A percentile compares a stretch with the other conserved stretches of the same genome.
These are phyloP conservation scores for Phortica variegata DNA, from an alignment of 1,140 invertebrate species.

Conservation along the genomic window DNA sequence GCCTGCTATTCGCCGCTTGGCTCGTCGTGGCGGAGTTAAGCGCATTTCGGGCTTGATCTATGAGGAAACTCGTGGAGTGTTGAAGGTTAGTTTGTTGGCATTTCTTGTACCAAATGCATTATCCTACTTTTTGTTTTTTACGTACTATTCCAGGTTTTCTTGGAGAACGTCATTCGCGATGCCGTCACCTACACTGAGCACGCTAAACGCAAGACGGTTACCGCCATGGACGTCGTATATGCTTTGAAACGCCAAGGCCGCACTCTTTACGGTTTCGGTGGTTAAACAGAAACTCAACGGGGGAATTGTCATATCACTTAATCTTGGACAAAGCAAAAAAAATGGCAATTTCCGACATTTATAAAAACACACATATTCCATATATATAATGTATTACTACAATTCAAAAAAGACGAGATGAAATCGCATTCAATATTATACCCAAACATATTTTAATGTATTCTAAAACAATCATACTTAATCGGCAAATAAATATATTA, in stretches of 20 bases:
- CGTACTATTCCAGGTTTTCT: conserved; percentile 66
- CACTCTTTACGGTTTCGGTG: conserved; percentile 67
- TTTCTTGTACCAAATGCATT: conserved; percentile 58
- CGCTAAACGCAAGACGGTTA: conserved; percentile 80
- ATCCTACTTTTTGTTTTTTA: conserved; percentile 7
- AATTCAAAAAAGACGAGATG: no score
- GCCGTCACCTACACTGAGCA: conserved; percentile 83
- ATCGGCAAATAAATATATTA: no score
- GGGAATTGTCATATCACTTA: no score
- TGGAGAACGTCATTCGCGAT: conserved; percentile 81
- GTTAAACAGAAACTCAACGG: no score
- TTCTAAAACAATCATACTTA: no score
- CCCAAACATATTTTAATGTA: no score
- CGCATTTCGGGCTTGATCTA: conserved; percentile 76
- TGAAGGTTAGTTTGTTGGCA: conserved; percentile 69
- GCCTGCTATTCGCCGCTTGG: conserved; percentile 61
- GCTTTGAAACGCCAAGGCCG: conserved; percentile 80
- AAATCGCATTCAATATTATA: no score
- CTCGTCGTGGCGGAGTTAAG: conserved; percentile 75
- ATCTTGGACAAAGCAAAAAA: no score
- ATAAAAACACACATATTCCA: no score
- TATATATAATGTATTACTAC: no score
- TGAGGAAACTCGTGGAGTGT: conserved; percentile 68
- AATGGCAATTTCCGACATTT: no score
- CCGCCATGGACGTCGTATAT: conserved; percentile 86